Evolutionary conservation across 2,113 vertebrate species (phyloP).

Genomic region (Vanacampus margaritifer): DNA sequence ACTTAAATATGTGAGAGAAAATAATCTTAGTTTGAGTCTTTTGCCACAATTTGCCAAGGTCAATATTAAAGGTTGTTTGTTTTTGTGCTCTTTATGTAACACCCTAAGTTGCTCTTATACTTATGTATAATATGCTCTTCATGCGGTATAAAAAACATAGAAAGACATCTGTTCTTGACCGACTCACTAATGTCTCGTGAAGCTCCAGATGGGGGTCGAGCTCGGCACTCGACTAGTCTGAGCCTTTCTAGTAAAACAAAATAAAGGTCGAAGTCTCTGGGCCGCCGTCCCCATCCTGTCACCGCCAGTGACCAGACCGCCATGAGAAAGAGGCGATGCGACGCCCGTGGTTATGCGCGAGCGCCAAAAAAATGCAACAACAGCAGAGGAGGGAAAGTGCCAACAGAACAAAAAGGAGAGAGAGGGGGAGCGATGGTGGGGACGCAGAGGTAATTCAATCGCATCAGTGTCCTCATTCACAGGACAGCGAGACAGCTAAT

Average conservation of each 20-base stretch:
- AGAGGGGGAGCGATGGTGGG: neutral
- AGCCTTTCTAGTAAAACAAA: slow-evolving; percentile 40
- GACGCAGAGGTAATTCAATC: slow-evolving; percentile 57
- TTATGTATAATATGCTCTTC: too few relatives aligned
- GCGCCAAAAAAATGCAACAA: slow-evolving; percentile 55
- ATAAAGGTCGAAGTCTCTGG: slow-evolving; percentile 64
- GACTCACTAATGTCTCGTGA: too few relatives aligned
- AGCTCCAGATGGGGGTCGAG: too few relatives aligned
- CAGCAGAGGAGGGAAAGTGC: slow-evolving; percentile 54
- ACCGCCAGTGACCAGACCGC: slow-evolving; percentile 52
- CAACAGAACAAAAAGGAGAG: slow-evolving; percentile 45
- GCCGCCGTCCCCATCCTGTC: slow-evolving; percentile 24
- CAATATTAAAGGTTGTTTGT: neutral
- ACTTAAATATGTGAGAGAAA: neutral
- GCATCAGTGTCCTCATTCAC: slow-evolving; percentile 52
- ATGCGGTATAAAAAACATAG: too few relatives aligned
- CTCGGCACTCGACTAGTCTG: neutral
- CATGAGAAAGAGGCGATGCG: slow-evolving; percentile 47
- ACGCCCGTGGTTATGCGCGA: slow-evolving; percentile 52
- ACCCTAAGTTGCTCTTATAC: too few relatives aligned
- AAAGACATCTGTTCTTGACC: neutral
- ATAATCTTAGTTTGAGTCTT: neutral
- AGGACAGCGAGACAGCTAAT: slow-evolving; percentile 54
- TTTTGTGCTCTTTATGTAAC: too few relatives aligned
- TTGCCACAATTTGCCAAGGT: neutral